These are phyloP conservation scores for Salarias fasciatus DNA, from an alignment of 2,797 vertebrate genomes.

Conservation along the genomic window DNA sequence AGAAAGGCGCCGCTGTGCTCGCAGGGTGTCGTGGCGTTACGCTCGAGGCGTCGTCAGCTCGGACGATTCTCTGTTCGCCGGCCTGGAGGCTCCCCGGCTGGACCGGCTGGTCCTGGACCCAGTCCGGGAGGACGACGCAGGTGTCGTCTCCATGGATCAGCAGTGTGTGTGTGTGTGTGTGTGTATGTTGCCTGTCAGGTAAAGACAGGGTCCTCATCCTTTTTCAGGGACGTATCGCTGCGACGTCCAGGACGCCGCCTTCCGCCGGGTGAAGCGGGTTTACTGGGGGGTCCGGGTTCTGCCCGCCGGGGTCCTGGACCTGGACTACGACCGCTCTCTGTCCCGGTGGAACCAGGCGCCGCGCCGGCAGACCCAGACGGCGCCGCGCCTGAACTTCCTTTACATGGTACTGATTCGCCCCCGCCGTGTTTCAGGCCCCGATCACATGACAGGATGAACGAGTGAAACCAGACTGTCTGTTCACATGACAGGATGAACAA, in stretches of 20 bases:
- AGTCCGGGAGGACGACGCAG: slow-evolving; percentile 81
- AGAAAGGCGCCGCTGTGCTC: not conserved
- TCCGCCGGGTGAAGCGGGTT: slow-evolving; percentile 81
- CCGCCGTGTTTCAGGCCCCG: no score
- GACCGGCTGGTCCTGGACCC: slow-evolving; percentile 73
- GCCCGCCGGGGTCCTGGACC: slow-evolving; percentile 63
- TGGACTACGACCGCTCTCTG: slow-evolving; percentile 80
- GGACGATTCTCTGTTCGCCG: slow-evolving; percentile 80
- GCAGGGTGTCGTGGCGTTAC: slow-evolving; percentile 81
- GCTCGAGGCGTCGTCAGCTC: slow-evolving; percentile 87
- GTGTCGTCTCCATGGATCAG: no score
- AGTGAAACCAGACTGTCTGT: no score
- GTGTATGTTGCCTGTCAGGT: no score
- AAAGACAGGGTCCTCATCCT: no score
- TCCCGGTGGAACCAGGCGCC: slow-evolving; percentile 43
- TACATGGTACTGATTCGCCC: no score
- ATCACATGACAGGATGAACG: no score
- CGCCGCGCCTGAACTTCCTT: no score
- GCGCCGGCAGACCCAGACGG: slow-evolving; percentile 22
- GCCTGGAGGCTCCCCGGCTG: slow-evolving; percentile 56
- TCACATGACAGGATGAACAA: no score
- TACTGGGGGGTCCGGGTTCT: slow-evolving; percentile 89
- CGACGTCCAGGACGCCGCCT: slow-evolving; percentile 77
- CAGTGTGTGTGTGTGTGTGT: no score
- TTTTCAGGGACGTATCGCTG: slow-evolving; percentile 88